Percentiles rank a stretch among this genome's conserved stretches.
These are phyloP conservation scores for Limnephilus lunatus DNA, from an alignment of 2,888 invertebrate genomes.

Conservation along the genomic window DNA sequence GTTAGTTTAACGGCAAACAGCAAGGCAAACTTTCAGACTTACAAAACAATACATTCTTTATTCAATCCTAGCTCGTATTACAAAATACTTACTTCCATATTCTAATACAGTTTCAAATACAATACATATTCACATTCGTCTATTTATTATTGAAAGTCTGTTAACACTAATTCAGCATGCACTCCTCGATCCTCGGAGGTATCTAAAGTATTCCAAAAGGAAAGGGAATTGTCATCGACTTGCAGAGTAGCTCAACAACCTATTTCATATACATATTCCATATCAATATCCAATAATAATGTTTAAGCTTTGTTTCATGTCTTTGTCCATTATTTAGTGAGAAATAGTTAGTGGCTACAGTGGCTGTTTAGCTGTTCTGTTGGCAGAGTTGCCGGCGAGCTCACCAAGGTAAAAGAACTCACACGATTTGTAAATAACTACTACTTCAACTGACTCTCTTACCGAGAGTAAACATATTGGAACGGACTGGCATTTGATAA, in stretches of 20 bases:
- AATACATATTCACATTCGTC: constrained; percentile 8
- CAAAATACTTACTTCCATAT: constrained; percentile 24
- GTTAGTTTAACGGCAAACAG: constrained; percentile 49
- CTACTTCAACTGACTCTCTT: constrained; percentile 17
- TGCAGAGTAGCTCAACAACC: constrained; percentile 10
- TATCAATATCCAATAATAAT: constrained; percentile 2
- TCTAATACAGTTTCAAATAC: constrained; percentile 38
- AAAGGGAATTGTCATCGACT: not conserved
- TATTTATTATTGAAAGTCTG: constrained; percentile 2
- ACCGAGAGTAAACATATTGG: constrained; percentile 54
- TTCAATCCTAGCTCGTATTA: constrained; percentile 23
- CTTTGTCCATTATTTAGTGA: constrained; percentile 12
- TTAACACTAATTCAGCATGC: constrained; percentile 2
- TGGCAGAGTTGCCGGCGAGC: not conserved
- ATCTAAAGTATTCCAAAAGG: constrained; percentile 8
- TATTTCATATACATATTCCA: not conserved
- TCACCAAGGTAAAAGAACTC: not conserved
- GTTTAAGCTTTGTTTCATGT: constrained; percentile 8
- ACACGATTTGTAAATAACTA: not conserved
- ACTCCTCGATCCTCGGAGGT: not conserved
- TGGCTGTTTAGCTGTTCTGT: not conserved
- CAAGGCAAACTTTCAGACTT: constrained; percentile 60
- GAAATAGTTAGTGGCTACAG: not conserved
- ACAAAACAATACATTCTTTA: constrained; percentile 50
- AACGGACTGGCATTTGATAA: constrained; percentile 60